These are phyloP conservation scores for Paramormyrops hopkinsi DNA, from an alignment of 2,797 vertebrate genomes.

Conservation along the genomic window DNA sequence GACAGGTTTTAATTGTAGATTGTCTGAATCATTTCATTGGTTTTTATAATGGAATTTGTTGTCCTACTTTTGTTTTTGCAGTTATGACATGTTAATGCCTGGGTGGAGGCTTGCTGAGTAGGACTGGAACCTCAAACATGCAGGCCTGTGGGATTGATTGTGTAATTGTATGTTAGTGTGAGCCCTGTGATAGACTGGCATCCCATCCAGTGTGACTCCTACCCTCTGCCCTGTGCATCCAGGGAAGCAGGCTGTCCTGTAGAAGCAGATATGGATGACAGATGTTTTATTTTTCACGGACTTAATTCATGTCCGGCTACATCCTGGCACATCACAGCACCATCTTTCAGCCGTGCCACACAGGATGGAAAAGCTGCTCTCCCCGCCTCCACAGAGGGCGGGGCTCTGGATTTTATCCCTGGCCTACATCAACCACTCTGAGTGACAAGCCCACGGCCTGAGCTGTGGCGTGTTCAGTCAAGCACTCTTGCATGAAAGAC, in stretches of 20 bases:
- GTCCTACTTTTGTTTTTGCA: not conserved
- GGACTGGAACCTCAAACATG: not conserved
- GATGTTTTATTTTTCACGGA: not conserved
- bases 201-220: not conserved
- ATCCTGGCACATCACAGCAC: not conserved
- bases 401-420: not conserved
- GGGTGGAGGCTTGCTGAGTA: not conserved
- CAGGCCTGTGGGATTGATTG: not conserved
- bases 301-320: not conserved
- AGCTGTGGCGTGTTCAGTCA: constrained; percentile 33
- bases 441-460: constrained; percentile 26
- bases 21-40: not conserved
- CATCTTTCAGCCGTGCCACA: not conserved
- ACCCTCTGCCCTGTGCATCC: not conserved
- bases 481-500: constrained; percentile 43
- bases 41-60: not conserved
- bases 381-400: not conserved
- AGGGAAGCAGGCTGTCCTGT: not conserved
- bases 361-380: not conserved
- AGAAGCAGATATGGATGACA: not conserved
- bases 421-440: not conserved
- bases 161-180: not conserved
- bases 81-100: not conserved
- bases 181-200: not conserved
- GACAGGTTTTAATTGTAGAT: not conserved